Conservation (phyloP, 2,797 vertebrate genomes). For the Odontamblyopus lacepedii region DNA sequence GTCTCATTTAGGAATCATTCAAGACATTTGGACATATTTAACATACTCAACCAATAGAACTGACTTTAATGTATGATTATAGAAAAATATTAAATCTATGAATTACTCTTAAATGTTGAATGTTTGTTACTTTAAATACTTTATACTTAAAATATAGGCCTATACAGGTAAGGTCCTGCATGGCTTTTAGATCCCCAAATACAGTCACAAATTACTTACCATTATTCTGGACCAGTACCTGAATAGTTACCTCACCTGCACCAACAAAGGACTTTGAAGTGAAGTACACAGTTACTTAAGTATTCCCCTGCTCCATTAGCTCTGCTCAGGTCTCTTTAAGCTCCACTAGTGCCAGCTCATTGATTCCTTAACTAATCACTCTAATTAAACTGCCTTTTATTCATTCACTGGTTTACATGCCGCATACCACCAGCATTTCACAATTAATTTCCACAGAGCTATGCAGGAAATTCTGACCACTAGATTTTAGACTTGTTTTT, state of each 20-base stretch:
- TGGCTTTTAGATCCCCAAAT: background rate
- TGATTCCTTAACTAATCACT: slow-evolving; percentile 74
- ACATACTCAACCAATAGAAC: background rate
- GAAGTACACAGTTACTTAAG: slow-evolving; percentile 52
- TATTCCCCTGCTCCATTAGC: slow-evolving; percentile 62
- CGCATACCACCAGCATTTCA: slow-evolving; percentile 49
- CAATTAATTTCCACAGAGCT: slow-evolving; percentile 54
- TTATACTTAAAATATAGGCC: too few relatives aligned
- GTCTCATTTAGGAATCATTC: background rate
- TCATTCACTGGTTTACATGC: slow-evolving; percentile 67
- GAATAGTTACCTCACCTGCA: slow-evolving; percentile 19
- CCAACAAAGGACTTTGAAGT: slow-evolving; percentile 39
- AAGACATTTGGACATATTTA: background rate
- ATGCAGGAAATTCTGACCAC: slow-evolving; percentile 37
- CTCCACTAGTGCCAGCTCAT: slow-evolving; percentile 69
- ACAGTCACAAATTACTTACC: background rate
- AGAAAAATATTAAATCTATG: background rate
- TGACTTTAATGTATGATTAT: background rate
- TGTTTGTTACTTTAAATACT: too few relatives aligned
- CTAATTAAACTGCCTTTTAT: slow-evolving; percentile 76
- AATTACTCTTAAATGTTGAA: too few relatives aligned
- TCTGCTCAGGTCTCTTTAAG: slow-evolving; percentile 57
- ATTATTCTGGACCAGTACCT: background rate
- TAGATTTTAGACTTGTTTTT: slow-evolving; percentile 1
- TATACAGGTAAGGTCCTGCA: background rate